Evolutionary conservation across 2,113 vertebrate genomes (phyloP), one percentile per base, ranked within the genome.

Genomic region (Oxyura jamaicensis): DNA sequence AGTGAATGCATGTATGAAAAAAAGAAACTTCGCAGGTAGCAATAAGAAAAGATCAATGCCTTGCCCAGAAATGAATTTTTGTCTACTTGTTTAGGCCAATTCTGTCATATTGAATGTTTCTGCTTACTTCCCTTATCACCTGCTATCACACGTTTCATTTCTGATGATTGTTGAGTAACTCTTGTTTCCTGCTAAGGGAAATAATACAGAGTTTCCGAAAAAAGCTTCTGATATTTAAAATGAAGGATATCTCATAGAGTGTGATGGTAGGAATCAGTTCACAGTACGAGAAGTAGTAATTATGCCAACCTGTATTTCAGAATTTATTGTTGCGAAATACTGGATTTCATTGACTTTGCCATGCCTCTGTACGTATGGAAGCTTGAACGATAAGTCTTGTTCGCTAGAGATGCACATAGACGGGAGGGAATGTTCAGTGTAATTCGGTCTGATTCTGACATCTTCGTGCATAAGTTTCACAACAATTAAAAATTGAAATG

Each of bases 401-500:
- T 79, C 42, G 35, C 48, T 59, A 3, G 3, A 20, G 68, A 82
- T 67, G 41, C 41, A 26, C 1, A 84, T 63, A 83, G 91, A 95
- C 63, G 91, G 68, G 79, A 75, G 31, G 18, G 14, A 81, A 90
- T 93, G 75, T 95, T 94, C 71, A 55, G 35, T 78, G 66, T 91
- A 91, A 92, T 95, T 95, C 76, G 52, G 9, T 80, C 90, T 85
- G 84, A 88, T 93, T 94, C 97, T 78, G 76, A 95, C 96, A 93
- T 97, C 97, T 95, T 85, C 93, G 81, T 92, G 86, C 80, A 88
- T 59, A 94, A 91, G 36, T 96, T 95, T 95, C 95, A 87, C 80
- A 97, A 96, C 96, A 97, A 96, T 96, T 98, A 94, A 97, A 98
- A 97, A 81, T 96, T 93, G 94, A 96, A 83, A 66, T 86, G 73